Conservation (phyloP, 2,888 invertebrate species). For the Hypolimnas misippus region DNA sequence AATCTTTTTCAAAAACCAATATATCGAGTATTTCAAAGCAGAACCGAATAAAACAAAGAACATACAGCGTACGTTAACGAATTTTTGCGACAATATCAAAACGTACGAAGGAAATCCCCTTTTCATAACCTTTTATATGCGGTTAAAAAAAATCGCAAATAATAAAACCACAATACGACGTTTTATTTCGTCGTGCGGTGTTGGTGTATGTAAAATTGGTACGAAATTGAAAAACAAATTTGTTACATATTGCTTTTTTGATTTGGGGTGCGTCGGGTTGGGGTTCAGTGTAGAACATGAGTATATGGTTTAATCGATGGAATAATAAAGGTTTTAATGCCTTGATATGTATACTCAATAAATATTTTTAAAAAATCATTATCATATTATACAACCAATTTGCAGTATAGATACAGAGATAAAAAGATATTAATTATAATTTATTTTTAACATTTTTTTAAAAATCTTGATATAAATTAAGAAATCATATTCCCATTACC, state of each 20-base stretch:
- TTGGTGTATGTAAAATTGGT: conserved; percentile 82
- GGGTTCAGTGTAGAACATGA: conserved; percentile 12
- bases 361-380: no score
- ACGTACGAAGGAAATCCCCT: conserved; percentile 60
- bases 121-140: conserved; percentile 73
- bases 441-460: no score
- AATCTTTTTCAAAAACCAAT: conserved; percentile 14
- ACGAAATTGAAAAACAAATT: conserved; percentile 84
- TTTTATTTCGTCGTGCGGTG: conserved; percentile 70
- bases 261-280: conserved; percentile 53
- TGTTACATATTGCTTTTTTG: conserved; percentile 83
- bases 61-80: conserved; percentile 53
- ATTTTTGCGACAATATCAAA: conserved; percentile 56
- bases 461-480: no score
- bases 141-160: conserved; percentile 67
- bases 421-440: no score
- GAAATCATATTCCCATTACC: no score
- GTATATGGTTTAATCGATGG: conserved; percentile 3
- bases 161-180: conserved; percentile 77
- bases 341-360: neutral
- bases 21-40: conserved; percentile 45
- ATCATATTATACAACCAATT: no score
- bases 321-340: neutral
- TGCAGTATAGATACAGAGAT: no score
- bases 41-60: conserved; percentile 47